Conservation (phyloP, 2,888 invertebrate genomes). For the Macrophya alboannulata region DNA sequence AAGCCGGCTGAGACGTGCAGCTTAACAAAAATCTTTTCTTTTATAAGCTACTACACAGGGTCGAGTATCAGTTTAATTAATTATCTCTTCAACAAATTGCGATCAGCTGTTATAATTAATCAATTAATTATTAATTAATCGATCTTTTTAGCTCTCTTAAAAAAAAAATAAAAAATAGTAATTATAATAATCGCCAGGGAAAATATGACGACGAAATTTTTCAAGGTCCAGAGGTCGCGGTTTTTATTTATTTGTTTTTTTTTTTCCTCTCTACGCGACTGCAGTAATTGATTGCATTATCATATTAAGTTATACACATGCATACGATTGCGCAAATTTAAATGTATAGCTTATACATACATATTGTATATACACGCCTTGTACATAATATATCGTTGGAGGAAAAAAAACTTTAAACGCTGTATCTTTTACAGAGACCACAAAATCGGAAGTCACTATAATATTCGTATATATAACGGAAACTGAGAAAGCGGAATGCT, state of each 20-base stretch:
- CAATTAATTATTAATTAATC: neutral
- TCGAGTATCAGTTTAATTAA: neutral
- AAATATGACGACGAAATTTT: neutral
- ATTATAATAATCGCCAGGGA: neutral
- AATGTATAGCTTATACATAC: neutral
- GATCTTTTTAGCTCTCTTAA: neutral
- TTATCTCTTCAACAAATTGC: neutral
- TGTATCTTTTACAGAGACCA: neutral
- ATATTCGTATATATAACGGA: neutral
- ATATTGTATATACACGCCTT: no score
- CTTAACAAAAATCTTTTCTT: neutral
- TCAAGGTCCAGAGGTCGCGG: neutral
- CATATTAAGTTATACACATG: no score
- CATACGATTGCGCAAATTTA: neutral
- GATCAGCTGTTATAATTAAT: neutral
- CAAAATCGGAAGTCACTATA: conserved; percentile 24
- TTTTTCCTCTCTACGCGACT: neutral
- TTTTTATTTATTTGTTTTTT: neutral
- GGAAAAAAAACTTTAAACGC: conserved; percentile 4
- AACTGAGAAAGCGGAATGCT: neutral
- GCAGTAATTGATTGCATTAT: neutral
- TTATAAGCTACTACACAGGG: neutral
- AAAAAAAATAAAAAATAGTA: neutral
- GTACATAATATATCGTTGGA: neutral
- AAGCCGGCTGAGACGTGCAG: neutral